A percentile compares a stretch with the other conserved stretches of the same genome.
Evolutionary conservation across 2,113 vertebrate genomes (phyloP).

Genomic region (Thinocorus orbignyianus): DNA sequence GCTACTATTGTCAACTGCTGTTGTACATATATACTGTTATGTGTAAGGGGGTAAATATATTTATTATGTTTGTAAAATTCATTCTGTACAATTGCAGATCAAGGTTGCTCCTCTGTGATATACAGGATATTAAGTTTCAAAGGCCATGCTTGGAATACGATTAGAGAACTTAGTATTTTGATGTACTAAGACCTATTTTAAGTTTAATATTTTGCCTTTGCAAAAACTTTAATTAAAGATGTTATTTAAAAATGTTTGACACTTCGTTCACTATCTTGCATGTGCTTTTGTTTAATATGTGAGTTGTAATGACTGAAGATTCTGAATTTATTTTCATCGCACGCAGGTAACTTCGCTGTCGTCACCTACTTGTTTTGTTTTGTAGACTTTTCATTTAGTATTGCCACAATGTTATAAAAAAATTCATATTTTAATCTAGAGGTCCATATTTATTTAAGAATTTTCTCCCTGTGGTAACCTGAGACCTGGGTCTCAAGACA

Average conservation of each 20-base stretch:
- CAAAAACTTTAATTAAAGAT: slow-evolving; percentile 91
- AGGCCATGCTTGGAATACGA: slow-evolving; percentile 84
- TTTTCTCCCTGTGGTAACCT: not conserved
- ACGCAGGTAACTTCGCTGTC: not conserved
- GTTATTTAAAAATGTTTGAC: slow-evolving; percentile 83
- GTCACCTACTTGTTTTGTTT: not conserved
- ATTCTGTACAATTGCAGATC: slow-evolving; percentile 87
- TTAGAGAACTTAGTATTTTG: slow-evolving; percentile 88
- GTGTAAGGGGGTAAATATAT: slow-evolving; percentile 87
- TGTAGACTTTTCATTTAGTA: not conserved
- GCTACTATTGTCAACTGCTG: slow-evolving; percentile 86
- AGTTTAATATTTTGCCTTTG: slow-evolving; percentile 91
- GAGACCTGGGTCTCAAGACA: not conserved
- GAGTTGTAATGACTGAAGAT: not conserved
- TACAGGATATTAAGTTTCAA: slow-evolving; percentile 83
- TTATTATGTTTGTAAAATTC: slow-evolving; percentile 90
- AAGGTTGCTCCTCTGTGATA: slow-evolving; percentile 85
- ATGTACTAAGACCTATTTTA: slow-evolving; percentile 88
- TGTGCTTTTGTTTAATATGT: not conserved
- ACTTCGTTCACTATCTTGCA: slow-evolving; percentile 57
- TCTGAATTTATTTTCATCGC: not conserved
- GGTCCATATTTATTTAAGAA: not conserved
- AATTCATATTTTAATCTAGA: not conserved
- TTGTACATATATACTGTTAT: slow-evolving; percentile 86
- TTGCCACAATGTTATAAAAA: not conserved